Conservation (phyloP, 1,140 invertebrate genomes). For the Drosophila malerkotliana region DNA sequence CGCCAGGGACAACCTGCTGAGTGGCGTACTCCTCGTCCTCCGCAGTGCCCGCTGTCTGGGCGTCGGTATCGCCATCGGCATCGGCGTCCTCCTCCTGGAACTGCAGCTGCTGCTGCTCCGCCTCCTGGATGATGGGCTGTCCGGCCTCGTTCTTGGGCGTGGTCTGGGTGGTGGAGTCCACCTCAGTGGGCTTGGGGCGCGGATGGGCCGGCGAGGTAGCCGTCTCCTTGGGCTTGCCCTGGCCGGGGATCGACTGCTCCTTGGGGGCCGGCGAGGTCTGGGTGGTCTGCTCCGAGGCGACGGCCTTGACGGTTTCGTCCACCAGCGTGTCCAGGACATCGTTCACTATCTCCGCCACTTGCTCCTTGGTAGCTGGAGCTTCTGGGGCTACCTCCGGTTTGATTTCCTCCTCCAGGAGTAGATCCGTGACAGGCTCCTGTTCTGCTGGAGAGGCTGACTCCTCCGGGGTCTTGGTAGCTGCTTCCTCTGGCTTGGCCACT, state of each 20-base stretch:
- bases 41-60: conserved; percentile 1
- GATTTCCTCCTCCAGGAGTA: not conserved
- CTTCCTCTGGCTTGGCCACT: not conserved
- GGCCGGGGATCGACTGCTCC: conserved; percentile 6
- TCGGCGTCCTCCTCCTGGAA: conserved; percentile 14
- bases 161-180: conserved; percentile 78
- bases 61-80: conserved; percentile 2
- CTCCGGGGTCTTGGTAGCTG: conserved; percentile 3
- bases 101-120: conserved; percentile 11
- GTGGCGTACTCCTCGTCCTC: conserved; percentile 48
- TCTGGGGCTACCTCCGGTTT: not conserved
- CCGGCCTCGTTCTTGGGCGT: conserved; percentile 74
- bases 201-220: conserved; percentile 3
- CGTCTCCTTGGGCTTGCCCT: conserved; percentile 18
- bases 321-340: conserved; percentile 68
- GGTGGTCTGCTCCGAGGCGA: conserved; percentile 56
- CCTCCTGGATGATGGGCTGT: conserved; percentile 13
- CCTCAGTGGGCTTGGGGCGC: conserved; percentile 63
- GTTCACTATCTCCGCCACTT: conserved; percentile 68
- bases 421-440: not conserved
- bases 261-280: conserved; percentile 50
- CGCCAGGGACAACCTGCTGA: conserved; percentile 86
- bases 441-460: not conserved
- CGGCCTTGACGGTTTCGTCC: conserved; percentile 65
- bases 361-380: conserved; percentile 24